These are phyloP conservation scores for Zosterops borbonicus DNA, from an alignment of 2,113 vertebrate species.

Conservation along the genomic window DNA sequence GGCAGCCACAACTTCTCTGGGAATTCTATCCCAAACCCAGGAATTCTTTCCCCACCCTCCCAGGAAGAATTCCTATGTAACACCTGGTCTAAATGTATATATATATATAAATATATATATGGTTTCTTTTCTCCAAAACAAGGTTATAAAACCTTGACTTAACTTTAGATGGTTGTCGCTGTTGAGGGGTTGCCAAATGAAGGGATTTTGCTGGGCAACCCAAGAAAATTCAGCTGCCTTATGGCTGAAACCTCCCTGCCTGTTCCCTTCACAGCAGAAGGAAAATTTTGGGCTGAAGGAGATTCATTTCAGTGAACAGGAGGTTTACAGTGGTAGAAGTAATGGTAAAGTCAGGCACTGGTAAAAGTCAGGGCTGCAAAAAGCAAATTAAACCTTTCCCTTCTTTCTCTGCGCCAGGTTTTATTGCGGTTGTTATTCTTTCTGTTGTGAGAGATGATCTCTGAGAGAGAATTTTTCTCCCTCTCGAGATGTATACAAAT, in stretches of 20 bases:
- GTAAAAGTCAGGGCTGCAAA: background rate
- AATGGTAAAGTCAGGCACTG: background rate
- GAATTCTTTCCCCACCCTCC: fast-evolving
- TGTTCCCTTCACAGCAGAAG: background rate
- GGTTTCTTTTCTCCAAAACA: background rate
- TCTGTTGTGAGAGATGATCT: background rate
- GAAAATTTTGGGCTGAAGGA: background rate
- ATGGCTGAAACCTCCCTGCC: background rate
- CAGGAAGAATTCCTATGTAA: background rate
- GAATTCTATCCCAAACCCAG: background rate
- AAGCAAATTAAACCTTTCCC: background rate
- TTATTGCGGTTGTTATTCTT: background rate
- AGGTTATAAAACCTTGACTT: background rate
- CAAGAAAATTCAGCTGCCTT: background rate
- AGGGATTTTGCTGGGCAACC: background rate
- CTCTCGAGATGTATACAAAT: slow-evolving; percentile 7
- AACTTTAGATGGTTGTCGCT: background rate
- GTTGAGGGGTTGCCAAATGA: background rate
- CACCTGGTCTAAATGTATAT: background rate
- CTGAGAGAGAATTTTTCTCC: background rate
- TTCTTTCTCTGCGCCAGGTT: background rate
- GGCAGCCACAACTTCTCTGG: background rate
- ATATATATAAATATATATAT: no score
- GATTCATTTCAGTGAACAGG: background rate
- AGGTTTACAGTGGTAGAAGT: background rate